Evolutionary conservation across 2,113 vertebrate genomes (phyloP), one percentile per base, ranked within the genome.

Genomic region (Callorhinus ursinus): DNA sequence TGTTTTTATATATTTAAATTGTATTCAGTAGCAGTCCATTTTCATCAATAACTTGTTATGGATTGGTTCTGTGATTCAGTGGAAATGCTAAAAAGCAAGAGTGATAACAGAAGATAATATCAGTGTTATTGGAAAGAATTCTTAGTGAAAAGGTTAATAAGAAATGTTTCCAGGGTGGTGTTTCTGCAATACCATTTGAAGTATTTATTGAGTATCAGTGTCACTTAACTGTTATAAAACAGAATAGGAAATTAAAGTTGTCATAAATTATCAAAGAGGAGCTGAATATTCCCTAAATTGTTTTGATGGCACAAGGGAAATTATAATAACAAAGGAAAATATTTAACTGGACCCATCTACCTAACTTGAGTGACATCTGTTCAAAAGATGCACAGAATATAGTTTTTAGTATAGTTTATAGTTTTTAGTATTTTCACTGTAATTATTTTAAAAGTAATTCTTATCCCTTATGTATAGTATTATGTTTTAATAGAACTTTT

Each of bases 131-230:
- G 28, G 59, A 95, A 93, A 69, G 33, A 92, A n/a, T 88, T 63
- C 39, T 95, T 88, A 55, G 5, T 90, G 16, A 93, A 95, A 88
- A 26, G 4, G 11, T 84, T 96, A 85, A 53, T 87, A 65, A 96
- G 51, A 95, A 92, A 55, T 90, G 22, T 83, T 63, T 59, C 46
- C 42, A 77, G 31, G 14, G 0, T 98, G 91, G 80, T 98, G 49
- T 97, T 98, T 95, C 71, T 86, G 57, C 79, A 96, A 81, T 96
- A 97, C 65, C 81, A 84, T 65, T 76, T 96, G 93, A 97, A 92
- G 69, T 98, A 95, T 95, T 97, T 98, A 95, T 97, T 69, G 93
- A 96, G 9, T 82, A 59, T 1, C 0, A 33, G 76, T 98, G 95
- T 92, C 90, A 96, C 61, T 95, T 97, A 98, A 96, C 42, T 95